Base-by-base conservation (phyloP, 2,113 vertebrate genomes). In the Turnix velox region DNA sequence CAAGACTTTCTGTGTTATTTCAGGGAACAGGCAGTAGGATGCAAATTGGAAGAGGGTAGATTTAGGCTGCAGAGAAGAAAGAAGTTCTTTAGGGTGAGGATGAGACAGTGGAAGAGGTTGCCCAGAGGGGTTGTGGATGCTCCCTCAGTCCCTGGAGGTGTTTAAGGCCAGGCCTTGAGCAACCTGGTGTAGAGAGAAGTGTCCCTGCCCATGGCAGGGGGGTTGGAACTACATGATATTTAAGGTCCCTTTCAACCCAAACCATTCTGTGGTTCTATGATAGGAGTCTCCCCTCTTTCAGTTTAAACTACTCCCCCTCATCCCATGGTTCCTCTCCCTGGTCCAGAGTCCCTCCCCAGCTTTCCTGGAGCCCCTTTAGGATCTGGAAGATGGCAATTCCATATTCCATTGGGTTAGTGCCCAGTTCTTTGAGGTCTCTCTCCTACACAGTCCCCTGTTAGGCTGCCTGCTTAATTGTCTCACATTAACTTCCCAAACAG, bases 401-500 rank as follows among this genome's bases (percentile, higher is more conserved):
- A 23, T 48, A 9, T 68, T 71, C 54, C 42, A 0, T 61, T 28
- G 89, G 48, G 2, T 46, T 54, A 3, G 43, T 33, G 46, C 46
- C 55, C 37, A 4, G 1, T 51, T 48, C 1, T 0, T 0, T 0
- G 13, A 18, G n/a, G n/a, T n/a, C n/a, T 3, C 9, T 35, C 42
- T 31, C 1, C 0, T 25, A 19, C 35, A 4, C 5, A 3, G 20
- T 12, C 4, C 67, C 39, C 19, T 12, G 28, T 5, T 30, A 18
- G 9, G 37, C 40, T 76, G 48, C 71, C 65, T 59, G 57, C 1
- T 3, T 35, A 39, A 2, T 27, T 16, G 31, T 25, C 25, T 69
- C 27, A 66, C 31, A 11, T 35, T 24, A 24, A 9, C 18, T 40
- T 52, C 7, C 52, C 52, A 46, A 0, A 17, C 37, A 30, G 76